Percentiles rank a stretch among this genome's conserved stretches.
phyloP scores from a whole-genome alignment of 2,113 vertebrate species.

The Elachura formosa region DNA sequence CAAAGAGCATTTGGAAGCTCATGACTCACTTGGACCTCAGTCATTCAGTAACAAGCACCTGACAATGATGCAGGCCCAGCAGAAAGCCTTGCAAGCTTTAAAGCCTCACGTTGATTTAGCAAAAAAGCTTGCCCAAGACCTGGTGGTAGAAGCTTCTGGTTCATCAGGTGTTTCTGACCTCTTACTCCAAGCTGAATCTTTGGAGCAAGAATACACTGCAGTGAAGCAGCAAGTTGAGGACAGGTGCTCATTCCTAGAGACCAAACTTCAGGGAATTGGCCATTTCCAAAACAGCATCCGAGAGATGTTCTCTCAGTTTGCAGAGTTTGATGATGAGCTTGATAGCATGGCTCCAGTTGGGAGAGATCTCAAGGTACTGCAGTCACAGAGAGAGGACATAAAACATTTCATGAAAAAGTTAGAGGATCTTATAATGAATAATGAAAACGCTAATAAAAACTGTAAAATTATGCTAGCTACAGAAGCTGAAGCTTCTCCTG shows the following conservation, averaged over 20 bases:
- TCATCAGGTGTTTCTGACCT: conserved; percentile 84
- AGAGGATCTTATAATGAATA: conserved; percentile 82
- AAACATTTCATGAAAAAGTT: conserved; percentile 83
- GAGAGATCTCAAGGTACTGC: conserved; percentile 75
- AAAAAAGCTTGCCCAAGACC: conserved; percentile 80
- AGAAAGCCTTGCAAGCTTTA: conserved; percentile 81
- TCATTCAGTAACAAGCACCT: conserved; percentile 88
- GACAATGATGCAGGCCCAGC: conserved; percentile 89
- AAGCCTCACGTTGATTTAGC: conserved; percentile 80
- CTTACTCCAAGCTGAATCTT: conserved; percentile 79
- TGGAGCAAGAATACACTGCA: conserved; percentile 77
- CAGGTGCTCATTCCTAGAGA: conserved; percentile 83
- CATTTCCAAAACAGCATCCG: conserved; percentile 95
- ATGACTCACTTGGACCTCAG: conserved; percentile 82
- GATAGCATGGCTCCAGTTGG: conserved; percentile 90
- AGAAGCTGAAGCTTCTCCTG: conserved; percentile 83
- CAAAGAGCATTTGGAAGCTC: conserved; percentile 81
- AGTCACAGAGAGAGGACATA: conserved; percentile 80
- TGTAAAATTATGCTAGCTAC: conserved; percentile 90
- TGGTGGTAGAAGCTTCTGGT: conserved; percentile 83
- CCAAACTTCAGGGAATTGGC: conserved; percentile 93
- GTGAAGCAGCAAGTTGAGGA: conserved; percentile 82
- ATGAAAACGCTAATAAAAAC: conserved; percentile 81
- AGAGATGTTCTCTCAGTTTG: conserved; percentile 91
- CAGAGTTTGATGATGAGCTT: conserved; percentile 94